These are phyloP conservation scores for Conchocele bisecta DNA, from an alignment of 2,888 invertebrate species.

Conservation along the genomic window DNA sequence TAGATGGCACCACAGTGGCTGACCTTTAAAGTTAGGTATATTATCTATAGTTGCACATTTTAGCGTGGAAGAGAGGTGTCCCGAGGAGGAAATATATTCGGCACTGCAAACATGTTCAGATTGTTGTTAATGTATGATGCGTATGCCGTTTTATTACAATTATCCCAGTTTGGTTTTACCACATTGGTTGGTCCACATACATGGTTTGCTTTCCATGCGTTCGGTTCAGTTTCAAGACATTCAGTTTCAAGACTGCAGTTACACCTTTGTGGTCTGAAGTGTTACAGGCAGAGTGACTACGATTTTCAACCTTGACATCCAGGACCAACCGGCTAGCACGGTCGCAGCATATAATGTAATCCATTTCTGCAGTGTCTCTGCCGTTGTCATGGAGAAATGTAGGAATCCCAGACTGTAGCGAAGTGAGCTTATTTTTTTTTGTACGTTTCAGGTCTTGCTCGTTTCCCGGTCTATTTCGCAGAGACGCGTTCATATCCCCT, in stretches of 20 bases:
- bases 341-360: neutral
- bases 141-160: neutral
- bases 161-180: neutral
- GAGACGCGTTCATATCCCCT: neutral
- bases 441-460: neutral
- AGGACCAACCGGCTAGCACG: neutral
- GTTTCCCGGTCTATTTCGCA: neutral
- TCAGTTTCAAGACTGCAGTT: neutral
- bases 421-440: neutral
- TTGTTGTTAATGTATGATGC: neutral
- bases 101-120: too few relatives aligned
- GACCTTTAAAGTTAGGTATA: too few relatives aligned
- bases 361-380: slow-evolving; percentile 4
- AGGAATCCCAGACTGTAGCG: neutral
- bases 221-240: neutral
- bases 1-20: too few relatives aligned
- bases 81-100: too few relatives aligned
- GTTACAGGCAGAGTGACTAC: neutral
- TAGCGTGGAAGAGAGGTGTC: too few relatives aligned
- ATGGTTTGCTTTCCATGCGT: neutral
- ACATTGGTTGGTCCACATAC: too few relatives aligned
- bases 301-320: neutral
- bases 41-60: too few relatives aligned
- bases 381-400: neutral
- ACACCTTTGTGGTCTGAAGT: neutral